phyloP scores from a whole-genome alignment of 2,888 invertebrate species.

The Stenodema calcarata region DNA sequence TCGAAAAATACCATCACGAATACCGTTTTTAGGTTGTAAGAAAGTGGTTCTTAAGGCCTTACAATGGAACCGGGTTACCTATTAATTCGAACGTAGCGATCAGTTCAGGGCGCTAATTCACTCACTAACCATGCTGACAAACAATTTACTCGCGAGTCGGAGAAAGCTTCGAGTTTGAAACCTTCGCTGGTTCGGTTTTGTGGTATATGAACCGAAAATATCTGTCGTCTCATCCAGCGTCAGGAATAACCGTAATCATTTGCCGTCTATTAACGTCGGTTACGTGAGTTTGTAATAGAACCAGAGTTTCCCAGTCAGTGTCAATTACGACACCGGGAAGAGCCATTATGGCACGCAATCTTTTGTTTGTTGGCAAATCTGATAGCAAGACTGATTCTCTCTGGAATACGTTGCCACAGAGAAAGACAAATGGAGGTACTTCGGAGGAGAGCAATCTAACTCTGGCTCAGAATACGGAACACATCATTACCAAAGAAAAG shows the following conservation, averaged over 20 bases:
- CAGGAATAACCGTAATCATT: background rate
- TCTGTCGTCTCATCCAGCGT: background rate
- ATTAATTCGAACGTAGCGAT: background rate
- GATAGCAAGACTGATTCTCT: background rate
- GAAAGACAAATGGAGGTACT: too few species aligned
- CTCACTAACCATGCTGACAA: background rate
- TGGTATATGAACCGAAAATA: background rate
- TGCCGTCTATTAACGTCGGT: background rate
- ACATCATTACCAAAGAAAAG: too few species aligned
- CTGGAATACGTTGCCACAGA: too few species aligned
- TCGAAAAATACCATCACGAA: too few species aligned
- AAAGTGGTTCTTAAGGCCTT: background rate
- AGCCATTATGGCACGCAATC: background rate
- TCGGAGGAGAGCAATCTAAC: too few species aligned
- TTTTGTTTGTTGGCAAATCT: background rate
- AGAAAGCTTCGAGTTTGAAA: background rate
- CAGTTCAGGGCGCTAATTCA: background rate
- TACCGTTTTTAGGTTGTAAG: background rate
- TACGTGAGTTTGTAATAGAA: background rate
- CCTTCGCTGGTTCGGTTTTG: background rate
- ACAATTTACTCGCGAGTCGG: background rate
- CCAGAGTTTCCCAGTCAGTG: background rate
- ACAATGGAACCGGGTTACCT: background rate
- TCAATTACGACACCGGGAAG: background rate
- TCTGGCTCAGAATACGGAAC: too few species aligned